A percentile compares a stretch with the other conserved stretches of the same genome.
phyloP scores from a whole-genome alignment of 2,113 vertebrate genomes.

The Oxyruncus cristatus region DNA sequence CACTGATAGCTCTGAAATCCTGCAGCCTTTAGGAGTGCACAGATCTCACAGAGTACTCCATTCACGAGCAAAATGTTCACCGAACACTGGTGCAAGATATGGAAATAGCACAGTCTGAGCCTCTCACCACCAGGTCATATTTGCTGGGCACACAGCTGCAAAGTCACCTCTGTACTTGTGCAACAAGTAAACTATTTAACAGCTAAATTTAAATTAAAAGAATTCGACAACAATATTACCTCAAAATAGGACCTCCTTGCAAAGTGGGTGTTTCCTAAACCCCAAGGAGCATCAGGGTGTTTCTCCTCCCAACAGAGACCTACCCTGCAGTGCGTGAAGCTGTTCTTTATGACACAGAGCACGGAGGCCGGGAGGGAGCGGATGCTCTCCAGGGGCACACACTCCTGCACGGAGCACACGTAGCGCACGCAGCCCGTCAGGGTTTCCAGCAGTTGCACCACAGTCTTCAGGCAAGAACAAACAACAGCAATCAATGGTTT shows the following conservation, averaged over 20 bases:
- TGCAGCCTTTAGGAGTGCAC: not conserved
- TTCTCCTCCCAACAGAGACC: not conserved
- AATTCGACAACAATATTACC: accelerated
- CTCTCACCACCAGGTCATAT: not conserved
- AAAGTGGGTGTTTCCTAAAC: not conserved
- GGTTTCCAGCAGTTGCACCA: conserved; percentile 82
- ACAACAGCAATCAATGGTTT: not conserved
- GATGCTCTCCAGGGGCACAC: conserved; percentile 72
- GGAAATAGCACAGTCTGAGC: not conserved
- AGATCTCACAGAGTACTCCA: not conserved
- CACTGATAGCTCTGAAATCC: not conserved
- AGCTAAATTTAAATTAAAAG: not conserved
- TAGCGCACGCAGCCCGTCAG: conserved; percentile 81
- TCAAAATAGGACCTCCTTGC: not conserved
- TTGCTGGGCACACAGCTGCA: not conserved
- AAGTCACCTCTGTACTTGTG: not conserved
- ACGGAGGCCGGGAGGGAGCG: conserved; percentile 83
- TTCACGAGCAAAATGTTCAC: not conserved
- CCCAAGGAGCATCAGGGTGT: too few relatives aligned
- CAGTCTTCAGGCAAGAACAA: conserved; percentile 63
- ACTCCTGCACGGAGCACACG: conserved; percentile 74
- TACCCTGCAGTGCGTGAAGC: conserved; percentile 93
- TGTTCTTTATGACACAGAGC: conserved; percentile 84
- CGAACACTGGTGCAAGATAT: not conserved
- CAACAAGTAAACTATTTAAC: not conserved